phyloP scores from a whole-genome alignment of 2,797 vertebrate genomes.

The Phrynocephalus vlangalii region DNA sequence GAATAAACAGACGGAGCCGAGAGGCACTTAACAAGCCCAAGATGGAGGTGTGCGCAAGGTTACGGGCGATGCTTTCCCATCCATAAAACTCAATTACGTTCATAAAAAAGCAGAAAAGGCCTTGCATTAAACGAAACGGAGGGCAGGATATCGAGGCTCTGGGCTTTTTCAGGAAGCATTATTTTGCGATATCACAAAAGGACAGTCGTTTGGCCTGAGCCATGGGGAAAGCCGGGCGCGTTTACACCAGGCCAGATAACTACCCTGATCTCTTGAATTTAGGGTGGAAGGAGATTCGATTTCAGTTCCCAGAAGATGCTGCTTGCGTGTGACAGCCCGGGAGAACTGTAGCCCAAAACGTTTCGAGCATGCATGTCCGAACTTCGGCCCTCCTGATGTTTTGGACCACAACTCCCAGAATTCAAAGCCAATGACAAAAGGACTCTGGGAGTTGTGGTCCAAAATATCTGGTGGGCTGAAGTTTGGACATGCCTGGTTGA shows the following conservation, averaged over 20 bases:
- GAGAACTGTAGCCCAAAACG: background rate
- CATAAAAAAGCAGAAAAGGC: background rate
- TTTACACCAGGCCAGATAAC: background rate
- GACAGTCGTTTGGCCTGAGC: background rate
- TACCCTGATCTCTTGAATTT: background rate
- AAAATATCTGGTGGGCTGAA: too few species aligned
- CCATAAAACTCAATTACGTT: conserved; percentile 26
- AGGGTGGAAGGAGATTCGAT: background rate
- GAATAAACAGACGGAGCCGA: background rate
- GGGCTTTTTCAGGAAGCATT: background rate
- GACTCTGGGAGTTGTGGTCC: too few species aligned
- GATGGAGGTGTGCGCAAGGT: background rate
- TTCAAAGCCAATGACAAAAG: too few species aligned
- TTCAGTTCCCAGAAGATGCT: background rate
- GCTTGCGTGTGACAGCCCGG: background rate
- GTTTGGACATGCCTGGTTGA: too few species aligned
- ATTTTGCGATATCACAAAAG: background rate
- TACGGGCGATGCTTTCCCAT: background rate
- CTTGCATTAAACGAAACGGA: background rate
- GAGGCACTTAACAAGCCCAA: background rate
- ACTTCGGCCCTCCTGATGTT: too few species aligned
- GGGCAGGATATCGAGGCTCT: background rate
- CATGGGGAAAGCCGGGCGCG: background rate
- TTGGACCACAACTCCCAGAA: too few species aligned
- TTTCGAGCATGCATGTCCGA: background rate